A percentile compares a stretch with the other conserved stretches of the same genome.
Conservation (phyloP, 2,113 vertebrate species). For the Phaethornis superciliosus region DNA sequence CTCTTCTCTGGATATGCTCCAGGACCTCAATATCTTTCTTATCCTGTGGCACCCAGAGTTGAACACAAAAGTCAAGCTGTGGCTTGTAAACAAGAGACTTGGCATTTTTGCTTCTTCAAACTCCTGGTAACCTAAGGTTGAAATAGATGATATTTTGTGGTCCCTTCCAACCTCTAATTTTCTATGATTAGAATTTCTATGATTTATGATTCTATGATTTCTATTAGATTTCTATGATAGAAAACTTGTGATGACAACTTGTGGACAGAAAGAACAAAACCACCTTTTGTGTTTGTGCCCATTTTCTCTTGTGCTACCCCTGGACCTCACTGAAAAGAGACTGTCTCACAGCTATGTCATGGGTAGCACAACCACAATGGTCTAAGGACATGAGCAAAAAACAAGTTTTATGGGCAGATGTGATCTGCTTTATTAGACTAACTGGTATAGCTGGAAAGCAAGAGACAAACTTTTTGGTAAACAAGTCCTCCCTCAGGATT, state of each 20-base stretch:
- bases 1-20: no score
- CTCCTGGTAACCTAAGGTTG: not conserved
- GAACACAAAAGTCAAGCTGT: no score
- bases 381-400: not conserved
- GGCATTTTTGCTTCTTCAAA: not conserved
- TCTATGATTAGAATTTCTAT: no score
- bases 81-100: not conserved
- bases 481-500: not conserved
- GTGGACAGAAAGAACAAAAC: not conserved
- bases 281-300: not conserved
- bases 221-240: not conserved
- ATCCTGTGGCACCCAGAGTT: no score
- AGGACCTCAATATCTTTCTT: no score
- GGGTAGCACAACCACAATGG: not conserved
- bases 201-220: no score
- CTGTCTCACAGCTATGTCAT: not conserved
- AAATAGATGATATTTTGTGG: no score
- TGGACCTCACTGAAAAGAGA: not conserved
- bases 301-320: not conserved
- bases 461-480: constrained; percentile 3
- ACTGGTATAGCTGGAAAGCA: not conserved
- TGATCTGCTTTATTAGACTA: not conserved
- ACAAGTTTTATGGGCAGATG: not conserved
- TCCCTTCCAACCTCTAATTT: no score
- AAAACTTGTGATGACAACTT: not conserved